Base-by-base conservation (phyloP, 2,797 vertebrate genomes). In the Taenioides sp. region DNA sequence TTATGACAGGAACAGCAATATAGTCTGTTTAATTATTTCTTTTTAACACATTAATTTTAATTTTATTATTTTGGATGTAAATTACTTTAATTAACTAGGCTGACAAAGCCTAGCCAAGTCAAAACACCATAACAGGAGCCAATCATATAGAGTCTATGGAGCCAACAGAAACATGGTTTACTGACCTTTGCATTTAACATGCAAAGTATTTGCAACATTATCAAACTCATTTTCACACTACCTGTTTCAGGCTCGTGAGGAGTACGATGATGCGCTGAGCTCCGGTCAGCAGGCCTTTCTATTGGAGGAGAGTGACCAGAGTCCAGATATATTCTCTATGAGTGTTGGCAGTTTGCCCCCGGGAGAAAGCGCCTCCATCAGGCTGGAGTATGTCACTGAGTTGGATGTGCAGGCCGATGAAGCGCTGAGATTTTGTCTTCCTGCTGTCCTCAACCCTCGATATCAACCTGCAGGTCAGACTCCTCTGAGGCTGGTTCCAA, bases 361-460 rank as follows among this genome's bases (percentile, higher is more conserved):
- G 3, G 90, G 89, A 31, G 90, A 93, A 60, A 93, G 90, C 40
- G 94, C 91, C 22, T 84, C 89, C 2, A 80, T 96, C 81, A 94
- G 90, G 70, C 84, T 96, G 81, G 87, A 86, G 72, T 95, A 94
- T 0, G 89, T 95, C 73, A 94, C 88, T 69, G 95, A 96, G 77
- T 91, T 96, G 86, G 72, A 89, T 11, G 80, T 95, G 59, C 91
- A 96, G 84, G 90, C 93, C 0, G 94, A 93, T 63, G 82, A 92
- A 0, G 92, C 93, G 1, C 81, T 96, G 81, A 89, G 92, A 55
- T 96, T 94, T 47, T 91, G 93, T 81, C 90, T 97, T 62, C 95
- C 95, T 1, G 89, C 90, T 5, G 85, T 95, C 47, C 92, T 96
- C 69, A 96, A 95, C 79, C 95, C 95, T 40, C 90, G 94, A 70